Base-by-base conservation (phyloP, 2,113 vertebrate species). In the Addax nasomaculatus region DNA sequence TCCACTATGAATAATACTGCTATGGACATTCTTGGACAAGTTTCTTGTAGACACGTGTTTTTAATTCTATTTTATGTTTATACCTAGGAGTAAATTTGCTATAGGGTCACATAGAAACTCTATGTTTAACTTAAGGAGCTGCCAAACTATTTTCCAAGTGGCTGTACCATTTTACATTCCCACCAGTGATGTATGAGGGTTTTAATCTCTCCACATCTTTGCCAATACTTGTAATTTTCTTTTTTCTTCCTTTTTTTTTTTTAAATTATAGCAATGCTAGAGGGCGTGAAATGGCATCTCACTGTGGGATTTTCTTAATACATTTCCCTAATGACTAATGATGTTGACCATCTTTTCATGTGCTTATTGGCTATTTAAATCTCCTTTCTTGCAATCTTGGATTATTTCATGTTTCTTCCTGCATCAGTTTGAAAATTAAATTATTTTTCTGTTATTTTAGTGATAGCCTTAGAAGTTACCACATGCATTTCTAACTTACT, bases 391-490 rank as follows among this genome's bases (percentile, higher is more conserved):
- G 12, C 3, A 67, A n/a, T 90, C 89, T 92, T 55, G 14, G n/a
- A 87, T 95, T 96, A 84, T 79, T 84, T 76, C 12, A 30, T 91
- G 94, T 97, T 90, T 55, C 3, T 49, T 85, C 12, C 47, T 91
- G 45, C 62, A 30, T 16, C 27, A 89, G 39, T 62, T 95, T 89
- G 15, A 79, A 90, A 85, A 49, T 89, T 95, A 81, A 93, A 64
- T 94, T 94, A 1, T 85, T 93, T 96, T 88, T 55, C 78, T 62
- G 53, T 73, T 84, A 49, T 80, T 85, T 93, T 93, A 92, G 27
- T 83, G n/a, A 39, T 94, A 47, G 49, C 43, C 27, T 13, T 92
- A 92, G 49, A 89, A 78, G 81, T 96, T 85, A 79, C 45, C n/a
- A 70, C 13, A 83, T 94, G n/a, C 27, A 57, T 94, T 83, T 25